Percentiles rank a stretch among this genome's conserved stretches.
phyloP scores from a whole-genome alignment of 2,888 invertebrate genomes.

The Orchesellides sinensis region DNA sequence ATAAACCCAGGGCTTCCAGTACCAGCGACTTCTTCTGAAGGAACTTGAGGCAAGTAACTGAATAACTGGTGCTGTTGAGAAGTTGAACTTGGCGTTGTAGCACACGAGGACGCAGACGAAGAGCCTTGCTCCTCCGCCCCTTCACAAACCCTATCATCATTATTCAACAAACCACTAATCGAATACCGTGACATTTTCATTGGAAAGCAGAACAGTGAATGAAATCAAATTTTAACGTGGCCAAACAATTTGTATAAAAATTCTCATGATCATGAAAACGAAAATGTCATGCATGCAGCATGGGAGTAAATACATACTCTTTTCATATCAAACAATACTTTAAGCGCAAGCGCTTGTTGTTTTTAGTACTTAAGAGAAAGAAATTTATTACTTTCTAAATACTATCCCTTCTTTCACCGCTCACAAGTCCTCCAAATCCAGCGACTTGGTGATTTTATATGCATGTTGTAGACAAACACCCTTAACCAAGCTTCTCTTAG shows the following conservation, averaged over 20 bases:
- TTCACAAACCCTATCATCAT: constrained; percentile 26
- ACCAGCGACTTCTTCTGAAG: neutral
- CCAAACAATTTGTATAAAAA: neutral
- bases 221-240: constrained; percentile 5
- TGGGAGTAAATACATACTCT: neutral
- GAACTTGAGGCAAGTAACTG: constrained; percentile 5
- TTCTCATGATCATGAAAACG: neutral
- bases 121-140: neutral
- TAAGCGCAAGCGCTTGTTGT: constrained; percentile 3
- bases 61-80: constrained; percentile 6
- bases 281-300: neutral
- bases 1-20: neutral
- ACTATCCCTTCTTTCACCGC: neutral
- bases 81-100: constrained; percentile 6
- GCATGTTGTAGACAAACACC: no score
- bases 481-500: no score
- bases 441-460: no score
- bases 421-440: no score
- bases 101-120: constrained; percentile 7
- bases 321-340: no score
- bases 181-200: constrained; percentile 60
- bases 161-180: constrained; percentile 53
- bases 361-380: no score
- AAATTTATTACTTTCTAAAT: no score
- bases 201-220: constrained; percentile 6